phyloP scores from a whole-genome alignment of 2,888 invertebrate species.

The Gandaritis pyraliata region DNA sequence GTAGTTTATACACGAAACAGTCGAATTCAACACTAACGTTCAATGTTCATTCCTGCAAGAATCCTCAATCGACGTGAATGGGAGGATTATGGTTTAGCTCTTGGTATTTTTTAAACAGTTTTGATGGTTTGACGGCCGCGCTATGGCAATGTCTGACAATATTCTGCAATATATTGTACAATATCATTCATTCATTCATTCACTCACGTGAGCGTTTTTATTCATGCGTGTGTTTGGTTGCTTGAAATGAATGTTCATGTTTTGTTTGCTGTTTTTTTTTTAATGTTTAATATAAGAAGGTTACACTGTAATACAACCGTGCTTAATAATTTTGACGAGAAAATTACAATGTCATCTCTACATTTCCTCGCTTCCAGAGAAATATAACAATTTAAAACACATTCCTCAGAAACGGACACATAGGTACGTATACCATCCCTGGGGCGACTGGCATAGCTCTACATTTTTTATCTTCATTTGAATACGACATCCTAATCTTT shows the following conservation, averaged over 20 bases:
- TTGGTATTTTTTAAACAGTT: too few species aligned
- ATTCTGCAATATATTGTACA: too few species aligned
- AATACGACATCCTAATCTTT: too few species aligned
- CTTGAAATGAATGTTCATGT: too few species aligned
- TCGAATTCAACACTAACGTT: neutral
- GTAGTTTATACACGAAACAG: constrained; percentile 3
- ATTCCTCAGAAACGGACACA: constrained; percentile 8
- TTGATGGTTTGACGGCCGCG: too few species aligned
- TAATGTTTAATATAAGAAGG: too few species aligned
- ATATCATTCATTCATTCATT: too few species aligned
- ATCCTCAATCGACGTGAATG: neutral
- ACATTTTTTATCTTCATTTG: constrained; percentile 16
- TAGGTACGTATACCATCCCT: neutral
- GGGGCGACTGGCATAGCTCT: constrained; percentile 2
- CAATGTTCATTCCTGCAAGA: neutral
- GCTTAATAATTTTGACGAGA: neutral
- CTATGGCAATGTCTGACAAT: too few species aligned
- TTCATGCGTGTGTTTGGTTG: too few species aligned
- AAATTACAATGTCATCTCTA: constrained; percentile 15
- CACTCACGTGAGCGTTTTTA: too few species aligned
- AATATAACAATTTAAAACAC: constrained; percentile 13
- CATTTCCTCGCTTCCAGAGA: constrained; percentile 1
- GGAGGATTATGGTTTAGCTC: too few species aligned
- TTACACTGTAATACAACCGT: neutral
- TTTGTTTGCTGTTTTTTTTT: too few species aligned